Conservation (phyloP, 2,888 invertebrate genomes). For the Amiota communis region DNA sequence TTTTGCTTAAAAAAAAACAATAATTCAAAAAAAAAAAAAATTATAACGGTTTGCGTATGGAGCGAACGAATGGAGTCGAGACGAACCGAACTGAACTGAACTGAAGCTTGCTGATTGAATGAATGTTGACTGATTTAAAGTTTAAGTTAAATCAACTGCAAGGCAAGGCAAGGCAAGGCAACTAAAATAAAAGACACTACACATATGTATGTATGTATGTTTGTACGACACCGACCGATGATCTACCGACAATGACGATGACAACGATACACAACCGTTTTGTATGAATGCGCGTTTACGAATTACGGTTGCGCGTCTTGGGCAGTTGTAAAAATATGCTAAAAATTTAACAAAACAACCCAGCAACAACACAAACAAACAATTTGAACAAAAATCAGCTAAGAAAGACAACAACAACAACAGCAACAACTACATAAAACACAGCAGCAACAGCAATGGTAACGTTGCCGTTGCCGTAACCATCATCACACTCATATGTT, state of each 20-base stretch:
- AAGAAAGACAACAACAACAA: neutral
- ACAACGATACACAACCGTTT: slow-evolving; percentile 56
- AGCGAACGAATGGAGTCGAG: neutral
- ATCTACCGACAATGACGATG: no score
- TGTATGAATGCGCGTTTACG: slow-evolving; percentile 67
- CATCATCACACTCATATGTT: no score
- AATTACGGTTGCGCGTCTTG: slow-evolving; percentile 71
- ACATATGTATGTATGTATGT: neutral
- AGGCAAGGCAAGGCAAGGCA: slow-evolving; percentile 1
- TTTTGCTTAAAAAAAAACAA: neutral
- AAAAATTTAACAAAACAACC: slow-evolving; percentile 56
- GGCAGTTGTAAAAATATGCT: slow-evolving; percentile 69
- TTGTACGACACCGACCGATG: no score
- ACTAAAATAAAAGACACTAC: neutral
- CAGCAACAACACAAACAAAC: slow-evolving; percentile 39
- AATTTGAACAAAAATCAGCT: neutral
- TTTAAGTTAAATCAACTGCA: no score
- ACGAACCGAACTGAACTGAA: neutral
- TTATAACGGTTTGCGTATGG: neutral
- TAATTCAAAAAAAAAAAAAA: neutral
- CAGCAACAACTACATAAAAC: neutral
- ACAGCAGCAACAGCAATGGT: neutral
- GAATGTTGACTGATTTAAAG: no score
- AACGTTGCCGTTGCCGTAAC: no score
- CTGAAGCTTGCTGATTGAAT: neutral